Percentiles rank a stretch among this genome's conserved stretches.
phyloP scores from a whole-genome alignment of 2,888 invertebrate genomes.

The Bombyx huttoni region DNA sequence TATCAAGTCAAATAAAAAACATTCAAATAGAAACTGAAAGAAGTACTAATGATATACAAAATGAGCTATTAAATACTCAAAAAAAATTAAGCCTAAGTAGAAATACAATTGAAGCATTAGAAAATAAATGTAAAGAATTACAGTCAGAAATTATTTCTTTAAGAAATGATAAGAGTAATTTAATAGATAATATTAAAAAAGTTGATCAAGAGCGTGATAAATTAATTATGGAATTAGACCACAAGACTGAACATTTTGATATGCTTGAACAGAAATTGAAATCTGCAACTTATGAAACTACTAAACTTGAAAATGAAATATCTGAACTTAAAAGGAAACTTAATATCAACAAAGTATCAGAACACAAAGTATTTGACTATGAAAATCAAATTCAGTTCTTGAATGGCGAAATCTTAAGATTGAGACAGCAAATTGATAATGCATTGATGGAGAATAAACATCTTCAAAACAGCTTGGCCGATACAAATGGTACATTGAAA shows the following conservation, averaged over 20 bases:
- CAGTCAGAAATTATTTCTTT: conserved; percentile 74
- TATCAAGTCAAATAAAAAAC: conserved; percentile 72
- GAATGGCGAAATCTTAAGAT: conserved; percentile 72
- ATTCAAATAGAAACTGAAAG: conserved; percentile 84
- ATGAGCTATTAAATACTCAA: conserved; percentile 75
- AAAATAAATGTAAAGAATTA: conserved; percentile 71
- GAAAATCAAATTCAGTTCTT: conserved; percentile 70
- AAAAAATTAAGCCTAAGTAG: conserved; percentile 75
- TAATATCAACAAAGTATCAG: conserved; percentile 49
- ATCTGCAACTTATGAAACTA: conserved; percentile 69
- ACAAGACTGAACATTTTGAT: conserved; percentile 79
- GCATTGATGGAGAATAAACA: conserved; percentile 78
- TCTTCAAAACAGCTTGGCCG: conserved; percentile 80
- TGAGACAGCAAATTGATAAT: conserved; percentile 71
- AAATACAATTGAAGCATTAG: conserved; percentile 69
- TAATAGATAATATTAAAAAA: conserved; percentile 75
- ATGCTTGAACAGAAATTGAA: conserved; percentile 77
- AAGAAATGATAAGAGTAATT: conserved; percentile 74
- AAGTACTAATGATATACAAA: conserved; percentile 78
- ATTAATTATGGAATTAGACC: conserved; percentile 76
- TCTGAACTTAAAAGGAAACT: conserved; percentile 71
- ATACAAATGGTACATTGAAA: conserved; percentile 74
- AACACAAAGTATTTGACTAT: conserved; percentile 60
- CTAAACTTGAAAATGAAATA: conserved; percentile 66
- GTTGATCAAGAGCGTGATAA: conserved; percentile 82